phyloP scores from a whole-genome alignment of 2,797 vertebrate genomes.

The Crypturellus tataupa region DNA sequence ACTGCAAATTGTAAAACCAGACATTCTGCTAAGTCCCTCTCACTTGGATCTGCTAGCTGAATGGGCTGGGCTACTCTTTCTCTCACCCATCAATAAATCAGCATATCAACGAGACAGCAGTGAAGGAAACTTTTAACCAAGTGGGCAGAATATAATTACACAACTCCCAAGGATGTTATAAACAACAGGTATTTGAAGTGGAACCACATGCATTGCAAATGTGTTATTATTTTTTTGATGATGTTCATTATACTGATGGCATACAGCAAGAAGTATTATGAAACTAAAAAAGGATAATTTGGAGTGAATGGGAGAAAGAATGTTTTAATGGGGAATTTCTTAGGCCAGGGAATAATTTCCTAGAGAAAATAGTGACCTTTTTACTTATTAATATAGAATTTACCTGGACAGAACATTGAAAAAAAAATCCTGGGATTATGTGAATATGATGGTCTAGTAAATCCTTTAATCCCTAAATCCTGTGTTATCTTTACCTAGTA shows the following conservation, averaged over 20 bases:
- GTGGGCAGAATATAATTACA: slow-evolving; percentile 19
- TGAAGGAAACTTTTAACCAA: neutral
- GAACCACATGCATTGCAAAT: neutral
- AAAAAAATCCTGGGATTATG: neutral
- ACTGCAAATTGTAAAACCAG: slow-evolving; percentile 36
- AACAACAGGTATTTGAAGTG: neutral
- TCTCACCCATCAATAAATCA: slow-evolving; percentile 42
- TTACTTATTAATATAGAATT: neutral
- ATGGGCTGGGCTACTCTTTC: slow-evolving; percentile 7
- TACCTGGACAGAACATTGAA: fast-evolving
- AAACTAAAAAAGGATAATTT: neutral
- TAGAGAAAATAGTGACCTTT: neutral
- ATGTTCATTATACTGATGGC: neutral
- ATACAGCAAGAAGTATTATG: neutral
- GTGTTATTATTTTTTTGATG: neutral
- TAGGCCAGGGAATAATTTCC: neutral
- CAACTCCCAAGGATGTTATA: neutral
- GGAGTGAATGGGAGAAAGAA: neutral
- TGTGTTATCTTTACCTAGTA: neutral
- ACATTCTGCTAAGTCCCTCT: slow-evolving; percentile 33
- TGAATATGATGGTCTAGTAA: neutral
- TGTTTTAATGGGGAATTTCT: neutral
- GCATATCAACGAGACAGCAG: neutral
- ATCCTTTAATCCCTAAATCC: neutral
- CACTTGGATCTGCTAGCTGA: neutral